Conservation (phyloP, 2,888 invertebrate species). For the Fabriciana adippe region DNA sequence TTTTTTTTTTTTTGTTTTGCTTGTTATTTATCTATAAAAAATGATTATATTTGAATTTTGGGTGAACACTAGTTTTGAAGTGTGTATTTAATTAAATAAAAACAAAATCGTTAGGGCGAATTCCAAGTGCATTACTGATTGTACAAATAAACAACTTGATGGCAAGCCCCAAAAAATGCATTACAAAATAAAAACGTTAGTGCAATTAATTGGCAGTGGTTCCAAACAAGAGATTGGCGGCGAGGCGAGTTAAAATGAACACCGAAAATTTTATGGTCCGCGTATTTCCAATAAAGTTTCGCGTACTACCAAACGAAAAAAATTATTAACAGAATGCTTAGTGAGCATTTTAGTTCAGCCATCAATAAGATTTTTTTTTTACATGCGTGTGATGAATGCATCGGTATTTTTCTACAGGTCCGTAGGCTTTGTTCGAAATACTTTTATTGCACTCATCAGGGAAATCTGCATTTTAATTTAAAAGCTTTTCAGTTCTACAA, state of each 20-base stretch:
- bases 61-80: too few relatives aligned
- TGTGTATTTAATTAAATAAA: too few relatives aligned
- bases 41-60: too few relatives aligned
- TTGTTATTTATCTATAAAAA: too few relatives aligned
- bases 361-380: conserved; percentile 5
- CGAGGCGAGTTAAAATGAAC: conserved; percentile 32
- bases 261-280: conserved; percentile 30
- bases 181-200: conserved; percentile 10
- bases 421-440: neutral
- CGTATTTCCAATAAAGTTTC: conserved; percentile 12
- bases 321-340: conserved; percentile 4
- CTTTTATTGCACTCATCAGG: too few relatives aligned
- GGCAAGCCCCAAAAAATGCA: conserved; percentile 5
- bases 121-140: neutral
- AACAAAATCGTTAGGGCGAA: too few relatives aligned
- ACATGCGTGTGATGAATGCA: neutral
- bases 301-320: conserved; percentile 12
- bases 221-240: conserved; percentile 25
- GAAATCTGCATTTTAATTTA: too few relatives aligned
- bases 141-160: conserved; percentile 1
- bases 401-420: neutral
- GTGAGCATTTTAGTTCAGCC: neutral
- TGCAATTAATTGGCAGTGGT: conserved; percentile 30
- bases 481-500: too few relatives aligned
- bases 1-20: too few relatives aligned